These are phyloP conservation scores for Pseudanteris insignis DNA, from an alignment of 2,888 invertebrate genomes.

Conservation along the genomic window DNA sequence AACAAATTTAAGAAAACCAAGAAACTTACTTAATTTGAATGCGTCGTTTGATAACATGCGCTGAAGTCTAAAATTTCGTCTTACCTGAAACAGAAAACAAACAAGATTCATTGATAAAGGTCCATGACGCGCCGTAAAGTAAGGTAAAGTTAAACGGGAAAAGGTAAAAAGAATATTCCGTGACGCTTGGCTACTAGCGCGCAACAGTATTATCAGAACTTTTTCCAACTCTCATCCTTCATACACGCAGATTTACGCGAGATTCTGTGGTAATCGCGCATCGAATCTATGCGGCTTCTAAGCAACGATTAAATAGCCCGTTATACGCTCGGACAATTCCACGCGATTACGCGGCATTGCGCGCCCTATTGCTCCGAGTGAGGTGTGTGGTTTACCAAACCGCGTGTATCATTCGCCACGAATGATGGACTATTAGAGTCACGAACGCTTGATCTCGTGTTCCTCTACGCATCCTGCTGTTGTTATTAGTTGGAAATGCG, in stretches of 20 bases:
- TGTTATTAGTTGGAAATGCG: no score
- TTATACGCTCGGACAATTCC: conserved; percentile 49
- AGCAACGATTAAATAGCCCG: conserved; percentile 53
- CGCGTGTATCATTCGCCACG: conserved; percentile 36
- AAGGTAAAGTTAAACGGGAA: conserved; percentile 1
- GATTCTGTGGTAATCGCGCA: conserved; percentile 58
- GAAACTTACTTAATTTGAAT: no score
- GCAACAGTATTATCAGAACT: conserved; percentile 15
- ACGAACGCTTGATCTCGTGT: no score
- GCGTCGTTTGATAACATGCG: no score
- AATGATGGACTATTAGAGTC: conserved; percentile 39
- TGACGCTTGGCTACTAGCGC: conserved; percentile 35
- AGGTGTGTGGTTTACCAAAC: conserved; percentile 11
- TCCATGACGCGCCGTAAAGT: background rate
- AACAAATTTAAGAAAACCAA: no score
- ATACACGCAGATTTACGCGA: conserved; percentile 34
- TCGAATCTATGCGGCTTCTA: conserved; percentile 51
- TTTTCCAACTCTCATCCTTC: conserved; percentile 19
- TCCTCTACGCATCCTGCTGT: no score
- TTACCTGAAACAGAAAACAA: conserved; percentile 17
- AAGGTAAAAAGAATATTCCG: conserved; percentile 23
- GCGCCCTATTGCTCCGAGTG: conserved; percentile 2
- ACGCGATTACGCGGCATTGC: conserved; percentile 36
- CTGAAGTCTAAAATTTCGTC: background rate
- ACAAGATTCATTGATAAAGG: conserved; percentile 5